phyloP scores from a whole-genome alignment of 1,140 invertebrate species.

The Lepidurus packardi region DNA sequence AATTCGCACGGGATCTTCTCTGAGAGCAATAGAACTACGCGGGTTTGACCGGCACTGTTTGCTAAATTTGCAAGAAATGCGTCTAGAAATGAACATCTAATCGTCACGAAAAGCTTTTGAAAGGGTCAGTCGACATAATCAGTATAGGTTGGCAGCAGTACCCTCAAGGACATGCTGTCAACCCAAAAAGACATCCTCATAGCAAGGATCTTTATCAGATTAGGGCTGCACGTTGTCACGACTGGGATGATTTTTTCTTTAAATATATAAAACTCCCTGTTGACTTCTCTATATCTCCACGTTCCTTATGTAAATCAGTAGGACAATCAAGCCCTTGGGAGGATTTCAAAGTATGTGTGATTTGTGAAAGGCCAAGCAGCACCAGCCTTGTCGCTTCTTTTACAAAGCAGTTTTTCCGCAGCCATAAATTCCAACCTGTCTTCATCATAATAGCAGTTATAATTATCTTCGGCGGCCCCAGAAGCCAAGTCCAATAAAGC shows the following conservation, averaged over 20 bases:
- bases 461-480: neutral
- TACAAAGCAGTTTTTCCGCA: neutral
- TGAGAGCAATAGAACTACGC: no score
- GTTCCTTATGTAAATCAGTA: neutral
- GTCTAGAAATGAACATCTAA: no score
- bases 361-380: neutral
- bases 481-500: slow-evolving; percentile 15
- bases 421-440: slow-evolving; percentile 17
- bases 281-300: neutral
- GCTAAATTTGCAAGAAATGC: no score
- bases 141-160: no score
- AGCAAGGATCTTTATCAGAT: neutral
- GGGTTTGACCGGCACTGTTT: no score
- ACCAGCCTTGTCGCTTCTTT: neutral
- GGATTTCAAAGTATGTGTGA: neutral
- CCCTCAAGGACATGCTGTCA: no score
- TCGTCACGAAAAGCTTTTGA: no score
- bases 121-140: no score
- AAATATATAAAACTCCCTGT: neutral
- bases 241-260: neutral
- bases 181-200: no score
- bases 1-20: no score
- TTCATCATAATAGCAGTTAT: neutral
- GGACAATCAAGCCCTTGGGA: neutral
- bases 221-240: slow-evolving; percentile 5